A percentile compares a stretch with the other conserved stretches of the same genome.
phyloP scores from a whole-genome alignment of 2,113 vertebrate genomes.

The Hypanus sabinus region DNA sequence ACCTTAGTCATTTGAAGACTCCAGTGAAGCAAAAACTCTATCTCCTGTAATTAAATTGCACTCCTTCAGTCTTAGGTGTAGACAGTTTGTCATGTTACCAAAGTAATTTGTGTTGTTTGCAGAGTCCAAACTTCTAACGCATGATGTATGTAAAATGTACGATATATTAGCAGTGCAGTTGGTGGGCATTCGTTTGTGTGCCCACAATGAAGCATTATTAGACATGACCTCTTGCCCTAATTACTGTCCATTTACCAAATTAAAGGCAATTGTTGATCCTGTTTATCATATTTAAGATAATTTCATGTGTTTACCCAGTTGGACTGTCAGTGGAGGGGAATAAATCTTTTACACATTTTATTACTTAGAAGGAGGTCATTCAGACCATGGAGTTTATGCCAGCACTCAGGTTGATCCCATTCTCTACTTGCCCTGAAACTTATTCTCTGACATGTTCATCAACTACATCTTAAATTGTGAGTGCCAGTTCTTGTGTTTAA shows the following conservation, averaged over 20 bases:
- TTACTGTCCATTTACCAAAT: not conserved
- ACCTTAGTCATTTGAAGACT: not conserved
- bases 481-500: not conserved
- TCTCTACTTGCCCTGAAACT: too few relatives aligned
- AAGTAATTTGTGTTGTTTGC: not conserved
- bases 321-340: not conserved
- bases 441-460: too few relatives aligned
- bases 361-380: not conserved
- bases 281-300: not conserved
- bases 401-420: too few relatives aligned
- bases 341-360: too few relatives aligned
- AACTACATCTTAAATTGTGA: not conserved
- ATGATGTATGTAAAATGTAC: not conserved
- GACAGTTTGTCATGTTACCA: not conserved
- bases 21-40: not conserved
- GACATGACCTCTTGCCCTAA: not conserved
- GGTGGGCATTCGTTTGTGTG: not conserved
- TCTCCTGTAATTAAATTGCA: constrained; percentile 9
- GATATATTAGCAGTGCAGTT: not conserved
- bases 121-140: not conserved
- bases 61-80: not conserved
- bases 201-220: not conserved
- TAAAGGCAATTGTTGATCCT: not conserved
- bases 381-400: too few relatives aligned
- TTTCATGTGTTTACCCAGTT: not conserved